Conservation (phyloP, 2,113 vertebrate genomes). For the Paracyprichromis sp. region DNA sequence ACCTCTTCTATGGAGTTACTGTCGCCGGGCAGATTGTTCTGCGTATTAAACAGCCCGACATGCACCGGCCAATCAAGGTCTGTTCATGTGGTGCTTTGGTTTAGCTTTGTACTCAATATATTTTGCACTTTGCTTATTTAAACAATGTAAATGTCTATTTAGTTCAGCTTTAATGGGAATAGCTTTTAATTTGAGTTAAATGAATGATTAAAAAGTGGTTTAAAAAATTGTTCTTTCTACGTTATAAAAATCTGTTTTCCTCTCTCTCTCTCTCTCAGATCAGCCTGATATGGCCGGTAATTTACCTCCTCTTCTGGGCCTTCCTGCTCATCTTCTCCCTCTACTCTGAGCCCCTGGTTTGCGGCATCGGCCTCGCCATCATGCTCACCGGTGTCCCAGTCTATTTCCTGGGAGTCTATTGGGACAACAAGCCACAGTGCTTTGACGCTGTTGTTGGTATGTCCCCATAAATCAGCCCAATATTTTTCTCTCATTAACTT, state of each 20-base stretch:
- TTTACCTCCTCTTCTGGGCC: conserved; percentile 91
- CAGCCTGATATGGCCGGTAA: conserved; percentile 81
- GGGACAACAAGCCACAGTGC: conserved; percentile 84
- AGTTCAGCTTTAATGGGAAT: background rate
- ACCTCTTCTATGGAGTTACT: conserved; percentile 90
- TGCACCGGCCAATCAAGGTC: conserved; percentile 86
- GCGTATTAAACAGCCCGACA: conserved; percentile 78
- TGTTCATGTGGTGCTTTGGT: background rate
- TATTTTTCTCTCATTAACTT: background rate
- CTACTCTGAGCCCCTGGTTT: conserved; percentile 86
- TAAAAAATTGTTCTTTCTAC: background rate
- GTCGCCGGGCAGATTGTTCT: conserved; percentile 89
- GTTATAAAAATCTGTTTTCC: background rate
- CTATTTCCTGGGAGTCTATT: conserved; percentile 87
- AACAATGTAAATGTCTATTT: background rate
- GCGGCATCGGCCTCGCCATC: conserved; percentile 86
- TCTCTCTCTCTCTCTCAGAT: conserved; percentile 62
- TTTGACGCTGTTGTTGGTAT: conserved; percentile 77
- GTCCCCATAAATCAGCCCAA: conserved; percentile 1
- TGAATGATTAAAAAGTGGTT: background rate
- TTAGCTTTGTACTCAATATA: background rate
- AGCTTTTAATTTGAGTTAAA: background rate
- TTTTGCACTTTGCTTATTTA: background rate
- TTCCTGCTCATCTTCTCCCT: conserved; percentile 88
- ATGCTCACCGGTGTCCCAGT: conserved; percentile 88